Percentiles rank a stretch among this genome's conserved stretches.
These are phyloP conservation scores for Triops longicaudatus DNA, from an alignment of 1,140 invertebrate species.

Conservation along the genomic window DNA sequence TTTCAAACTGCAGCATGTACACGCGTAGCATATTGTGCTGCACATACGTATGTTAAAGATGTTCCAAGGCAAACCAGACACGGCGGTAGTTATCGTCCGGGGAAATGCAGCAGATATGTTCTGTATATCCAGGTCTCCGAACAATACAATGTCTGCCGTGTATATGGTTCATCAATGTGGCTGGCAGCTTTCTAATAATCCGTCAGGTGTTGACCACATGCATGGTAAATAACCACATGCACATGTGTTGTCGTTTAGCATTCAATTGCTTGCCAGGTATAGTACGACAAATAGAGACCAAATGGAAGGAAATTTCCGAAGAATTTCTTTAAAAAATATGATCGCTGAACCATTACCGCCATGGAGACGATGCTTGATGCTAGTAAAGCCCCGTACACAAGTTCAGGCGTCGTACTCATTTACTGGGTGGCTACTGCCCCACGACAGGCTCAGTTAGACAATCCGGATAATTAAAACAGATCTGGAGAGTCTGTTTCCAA, in stretches of 20 bases:
- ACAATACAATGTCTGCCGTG: not conserved
- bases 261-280: not conserved
- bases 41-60: too few species aligned
- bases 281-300: not conserved
- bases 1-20: too few species aligned
- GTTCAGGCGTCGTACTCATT: not conserved
- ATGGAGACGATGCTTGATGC: not conserved
- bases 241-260: not conserved
- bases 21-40: too few species aligned
- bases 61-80: too few species aligned
- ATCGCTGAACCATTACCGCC: too few species aligned
- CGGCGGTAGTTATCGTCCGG: too few species aligned
- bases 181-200: slow-evolving; percentile 15
- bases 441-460: too few species aligned
- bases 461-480: not conserved
- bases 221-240: slow-evolving; percentile 1
- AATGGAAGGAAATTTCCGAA: not conserved
- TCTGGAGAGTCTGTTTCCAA: not conserved
- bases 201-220: slow-evolving; percentile 11
- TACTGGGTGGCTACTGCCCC: not conserved
- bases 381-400: not conserved
- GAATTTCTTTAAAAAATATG: too few species aligned
- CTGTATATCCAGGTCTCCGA: not conserved
- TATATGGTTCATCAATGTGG: slow-evolving; percentile 10
- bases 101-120: too few species aligned